phyloP scores from a whole-genome alignment of 2,113 vertebrate genomes.

The Corapipo altera region DNA sequence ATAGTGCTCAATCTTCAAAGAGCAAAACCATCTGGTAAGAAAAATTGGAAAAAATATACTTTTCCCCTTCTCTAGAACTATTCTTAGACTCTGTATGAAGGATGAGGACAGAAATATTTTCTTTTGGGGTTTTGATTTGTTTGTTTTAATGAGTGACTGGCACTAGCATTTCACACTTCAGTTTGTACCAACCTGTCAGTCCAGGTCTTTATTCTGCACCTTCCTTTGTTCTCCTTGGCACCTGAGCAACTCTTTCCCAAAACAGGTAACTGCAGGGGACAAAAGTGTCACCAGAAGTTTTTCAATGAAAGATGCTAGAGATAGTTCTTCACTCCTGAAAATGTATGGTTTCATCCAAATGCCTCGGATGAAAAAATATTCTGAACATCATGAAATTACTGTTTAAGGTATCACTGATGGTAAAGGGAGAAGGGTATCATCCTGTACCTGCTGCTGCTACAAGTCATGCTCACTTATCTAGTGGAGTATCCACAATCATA shows the following conservation, averaged over 20 bases:
- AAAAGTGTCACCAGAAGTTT: not conserved
- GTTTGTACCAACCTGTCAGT: not conserved
- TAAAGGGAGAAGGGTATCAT: not conserved
- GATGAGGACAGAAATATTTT: not conserved
- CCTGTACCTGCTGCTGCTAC: not conserved
- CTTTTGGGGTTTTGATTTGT: not conserved
- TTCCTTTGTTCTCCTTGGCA: not conserved
- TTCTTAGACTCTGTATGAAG: not conserved
- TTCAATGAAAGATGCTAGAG: not conserved
- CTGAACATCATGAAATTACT: not conserved
- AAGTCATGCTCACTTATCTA: not conserved
- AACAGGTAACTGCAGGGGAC: not conserved
- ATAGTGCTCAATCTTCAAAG: not conserved
- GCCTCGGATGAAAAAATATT: not conserved
- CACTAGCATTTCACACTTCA: not conserved
- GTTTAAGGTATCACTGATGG: not conserved
- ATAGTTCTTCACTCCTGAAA: not conserved
- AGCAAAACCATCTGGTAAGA: not conserved
- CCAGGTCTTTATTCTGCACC: not conserved
- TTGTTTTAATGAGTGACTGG: not conserved
- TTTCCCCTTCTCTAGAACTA: not conserved
- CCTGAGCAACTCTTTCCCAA: not conserved
- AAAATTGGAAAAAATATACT: not conserved
- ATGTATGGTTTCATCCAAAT: not conserved
- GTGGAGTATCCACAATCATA: not conserved